Evolutionary conservation across 2,113 vertebrate genomes (phyloP).

Genomic region (Chlorodrepanis virens): DNA sequence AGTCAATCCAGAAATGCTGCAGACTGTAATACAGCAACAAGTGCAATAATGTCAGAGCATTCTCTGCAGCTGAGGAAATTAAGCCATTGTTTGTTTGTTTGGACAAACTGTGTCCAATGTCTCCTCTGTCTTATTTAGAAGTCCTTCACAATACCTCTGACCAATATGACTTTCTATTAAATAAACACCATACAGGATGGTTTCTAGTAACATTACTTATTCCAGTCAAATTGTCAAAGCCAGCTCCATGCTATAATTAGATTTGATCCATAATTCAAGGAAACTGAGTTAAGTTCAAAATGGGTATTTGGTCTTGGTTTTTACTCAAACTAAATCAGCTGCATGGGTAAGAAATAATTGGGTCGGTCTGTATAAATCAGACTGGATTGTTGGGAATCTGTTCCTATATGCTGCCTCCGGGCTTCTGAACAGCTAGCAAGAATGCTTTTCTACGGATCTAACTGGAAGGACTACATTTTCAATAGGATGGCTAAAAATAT

Average conservation of each 20-base stretch:
- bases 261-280: neutral
- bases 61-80: neutral
- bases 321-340: neutral
- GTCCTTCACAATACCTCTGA: neutral
- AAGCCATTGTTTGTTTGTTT: neutral
- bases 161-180: neutral
- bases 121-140: neutral
- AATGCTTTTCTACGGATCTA: neutral
- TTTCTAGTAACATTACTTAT: neutral
- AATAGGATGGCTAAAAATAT: neutral
- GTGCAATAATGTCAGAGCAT: neutral
- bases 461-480: neutral
- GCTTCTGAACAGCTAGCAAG: neutral
- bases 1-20: neutral
- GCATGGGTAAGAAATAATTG: neutral
- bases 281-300: neutral
- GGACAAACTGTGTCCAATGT: neutral
- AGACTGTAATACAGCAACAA: neutral
- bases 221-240: neutral
- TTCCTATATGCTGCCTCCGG: neutral
- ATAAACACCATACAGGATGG: neutral
- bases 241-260: neutral
- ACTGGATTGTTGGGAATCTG: neutral
- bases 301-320: neutral
- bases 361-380: neutral